These are phyloP conservation scores for Hylyphantes graminicola DNA, from an alignment of 1,140 invertebrate genomes.

Conservation along the genomic window DNA sequence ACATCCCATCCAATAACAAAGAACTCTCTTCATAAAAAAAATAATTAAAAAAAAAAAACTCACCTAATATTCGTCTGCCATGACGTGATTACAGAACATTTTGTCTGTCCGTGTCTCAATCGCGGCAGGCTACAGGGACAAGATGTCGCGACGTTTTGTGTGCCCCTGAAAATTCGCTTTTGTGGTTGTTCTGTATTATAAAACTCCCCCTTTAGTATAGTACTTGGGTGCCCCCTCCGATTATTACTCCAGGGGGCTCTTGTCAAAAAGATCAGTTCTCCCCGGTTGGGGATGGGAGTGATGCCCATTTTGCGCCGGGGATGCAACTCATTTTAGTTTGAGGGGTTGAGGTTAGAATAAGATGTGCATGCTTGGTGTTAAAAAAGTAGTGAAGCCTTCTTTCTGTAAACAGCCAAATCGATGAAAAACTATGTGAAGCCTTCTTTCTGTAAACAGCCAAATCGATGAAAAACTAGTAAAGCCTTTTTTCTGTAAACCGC, in stretches of 20 bases:
- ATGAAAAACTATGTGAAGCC: too few relatives aligned
- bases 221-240: conserved; percentile 18
- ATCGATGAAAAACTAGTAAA: too few relatives aligned
- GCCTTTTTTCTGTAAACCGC: too few relatives aligned
- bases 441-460: too few relatives aligned
- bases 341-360: neutral
- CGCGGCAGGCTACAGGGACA: neutral
- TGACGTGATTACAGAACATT: neutral
- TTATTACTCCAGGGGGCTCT: conserved; percentile 2
- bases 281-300: neutral
- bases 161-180: conserved; percentile 21
- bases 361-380: too few relatives aligned
- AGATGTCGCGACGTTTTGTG: conserved; percentile 22
- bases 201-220: conserved; percentile 18
- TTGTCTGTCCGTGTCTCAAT: neutral
- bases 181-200: neutral
- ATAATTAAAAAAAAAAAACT: neutral
- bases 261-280: conserved; percentile 41
- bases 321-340: neutral
- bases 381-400: too few relatives aligned
- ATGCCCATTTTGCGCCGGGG: conserved; percentile 29
- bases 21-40: conserved; percentile 9
- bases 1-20: neutral
- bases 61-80: too few relatives aligned
- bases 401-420: too few relatives aligned